A percentile compares a stretch with the other conserved stretches of the same genome.
Conservation (phyloP, 1,140 invertebrate species). For the Andricus grossulariae region DNA sequence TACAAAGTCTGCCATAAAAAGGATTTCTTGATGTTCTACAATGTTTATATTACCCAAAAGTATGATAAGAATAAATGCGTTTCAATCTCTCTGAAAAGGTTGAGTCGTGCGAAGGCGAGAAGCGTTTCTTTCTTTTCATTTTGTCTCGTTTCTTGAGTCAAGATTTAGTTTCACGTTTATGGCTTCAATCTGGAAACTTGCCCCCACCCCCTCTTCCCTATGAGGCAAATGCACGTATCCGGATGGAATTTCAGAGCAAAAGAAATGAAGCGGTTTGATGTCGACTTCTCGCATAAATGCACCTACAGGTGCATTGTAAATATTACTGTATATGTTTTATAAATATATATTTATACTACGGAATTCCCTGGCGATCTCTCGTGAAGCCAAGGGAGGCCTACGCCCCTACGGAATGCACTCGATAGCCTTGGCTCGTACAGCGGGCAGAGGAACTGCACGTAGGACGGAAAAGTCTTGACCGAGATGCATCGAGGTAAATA, state of each 20-base stretch:
- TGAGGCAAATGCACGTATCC: not conserved
- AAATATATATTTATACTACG: not conserved
- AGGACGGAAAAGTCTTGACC: constrained; percentile 48
- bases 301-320: not conserved
- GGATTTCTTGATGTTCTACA: too few species aligned
- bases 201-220: not conserved
- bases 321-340: not conserved
- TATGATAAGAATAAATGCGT: too few species aligned
- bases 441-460: constrained; percentile 50
- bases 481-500: constrained; percentile 39
- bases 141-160: too few species aligned
- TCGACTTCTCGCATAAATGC: not conserved
- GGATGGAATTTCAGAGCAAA: not conserved
- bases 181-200: too few species aligned
- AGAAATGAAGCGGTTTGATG: not conserved
- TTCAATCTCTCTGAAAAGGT: too few species aligned
- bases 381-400: constrained; percentile 53
- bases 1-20: too few species aligned
- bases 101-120: too few species aligned
- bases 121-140: too few species aligned
- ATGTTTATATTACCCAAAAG: too few species aligned
- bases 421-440: constrained; percentile 69
- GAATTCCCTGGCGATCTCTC: constrained; percentile 30
- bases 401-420: constrained; percentile 68
- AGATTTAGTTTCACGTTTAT: too few species aligned